Conservation (phyloP, 2,888 invertebrate species). For the Troides aeacus region DNA sequence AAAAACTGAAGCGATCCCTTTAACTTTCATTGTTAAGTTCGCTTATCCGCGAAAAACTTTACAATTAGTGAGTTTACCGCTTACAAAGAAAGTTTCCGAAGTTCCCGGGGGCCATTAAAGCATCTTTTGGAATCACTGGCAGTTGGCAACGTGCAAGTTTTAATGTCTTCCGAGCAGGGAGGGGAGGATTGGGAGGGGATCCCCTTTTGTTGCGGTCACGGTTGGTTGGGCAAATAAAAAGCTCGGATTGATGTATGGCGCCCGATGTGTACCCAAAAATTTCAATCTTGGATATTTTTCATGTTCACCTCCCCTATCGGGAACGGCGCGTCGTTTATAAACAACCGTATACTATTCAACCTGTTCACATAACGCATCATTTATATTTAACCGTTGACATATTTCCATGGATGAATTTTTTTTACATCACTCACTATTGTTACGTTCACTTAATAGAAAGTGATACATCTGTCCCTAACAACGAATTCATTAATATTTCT, state of each 20-base stretch:
- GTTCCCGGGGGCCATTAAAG: slow-evolving; percentile 52
- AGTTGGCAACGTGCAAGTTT: slow-evolving; percentile 61
- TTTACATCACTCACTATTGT: too few relatives aligned
- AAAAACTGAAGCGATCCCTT: slow-evolving; percentile 6
- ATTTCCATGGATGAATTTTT: background rate
- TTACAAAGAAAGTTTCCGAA: slow-evolving; percentile 50
- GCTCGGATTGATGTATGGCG: slow-evolving; percentile 39
- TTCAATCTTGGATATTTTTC: slow-evolving; percentile 25
- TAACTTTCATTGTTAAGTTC: slow-evolving; percentile 24
- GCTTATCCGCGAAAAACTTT: slow-evolving; percentile 43
- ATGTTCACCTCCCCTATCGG: slow-evolving; percentile 16
- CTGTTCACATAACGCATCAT: background rate
- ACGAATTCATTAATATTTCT: too few relatives aligned
- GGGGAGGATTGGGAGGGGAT: slow-evolving; percentile 31
- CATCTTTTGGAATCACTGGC: slow-evolving; percentile 45
- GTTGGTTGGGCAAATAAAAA: slow-evolving; percentile 47
- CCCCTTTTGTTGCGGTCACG: slow-evolving; percentile 55
- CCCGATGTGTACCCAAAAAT: slow-evolving; percentile 10
- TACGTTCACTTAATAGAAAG: too few relatives aligned
- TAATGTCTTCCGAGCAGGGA: slow-evolving; percentile 54
- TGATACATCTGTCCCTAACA: too few relatives aligned
- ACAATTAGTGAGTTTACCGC: slow-evolving; percentile 57
- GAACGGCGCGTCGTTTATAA: slow-evolving; percentile 11
- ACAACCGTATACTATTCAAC: background rate
- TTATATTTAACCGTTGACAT: slow-evolving; percentile 10